Evolutionary conservation across 2,113 vertebrate genomes (phyloP), one percentile per base, ranked within the genome.

Genomic region (Dendropsophus ebraccatus): DNA sequence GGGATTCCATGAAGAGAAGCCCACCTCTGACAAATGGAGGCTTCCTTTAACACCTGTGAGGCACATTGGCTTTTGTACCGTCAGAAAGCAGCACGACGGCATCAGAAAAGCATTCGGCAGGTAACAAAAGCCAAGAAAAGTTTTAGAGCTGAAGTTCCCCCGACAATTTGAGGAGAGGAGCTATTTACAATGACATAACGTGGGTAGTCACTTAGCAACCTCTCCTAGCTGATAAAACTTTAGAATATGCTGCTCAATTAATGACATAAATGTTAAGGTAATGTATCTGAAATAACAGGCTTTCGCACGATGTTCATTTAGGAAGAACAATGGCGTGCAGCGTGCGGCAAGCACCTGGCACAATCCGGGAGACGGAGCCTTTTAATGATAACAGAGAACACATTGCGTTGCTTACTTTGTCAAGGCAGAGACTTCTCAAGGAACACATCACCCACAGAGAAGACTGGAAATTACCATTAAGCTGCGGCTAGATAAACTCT

Each of bases 401-500:
- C n/a, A 12, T 50, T 49, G 62, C 47, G 32, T 62, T 9, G 25
- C 60, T 70, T 70, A 49, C 25, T 82, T 52, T 82, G 45, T 82
- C 58, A 69, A 21, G 79, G 79, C 25, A 49, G 25, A 32, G 60
- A 69, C 80, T 58, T 50, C 62, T 82, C 47, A 30, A 49, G 52
- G 17, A 65, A 82, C 19, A 50, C 80, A 82, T 82, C 80, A 82
- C 80, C 79, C 35, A 70, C 80, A 1, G 62, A 70, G 80, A 82
- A 50, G 58, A 70, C 60, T 82, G 62, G 47, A 82, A 67, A 65
- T 65, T 62, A 62, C 78, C 56, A 81, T 81, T 81, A 81, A 81
- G 56, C 35, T 60, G 77, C 35, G 19, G 10, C 37, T 23, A 65
- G 62, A 70, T 82, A 82, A 82, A 82, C 62, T 35, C n/a, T 70